Evolutionary conservation across 2,888 invertebrate genomes (phyloP).

Genomic region (Dorcus hopei): DNA sequence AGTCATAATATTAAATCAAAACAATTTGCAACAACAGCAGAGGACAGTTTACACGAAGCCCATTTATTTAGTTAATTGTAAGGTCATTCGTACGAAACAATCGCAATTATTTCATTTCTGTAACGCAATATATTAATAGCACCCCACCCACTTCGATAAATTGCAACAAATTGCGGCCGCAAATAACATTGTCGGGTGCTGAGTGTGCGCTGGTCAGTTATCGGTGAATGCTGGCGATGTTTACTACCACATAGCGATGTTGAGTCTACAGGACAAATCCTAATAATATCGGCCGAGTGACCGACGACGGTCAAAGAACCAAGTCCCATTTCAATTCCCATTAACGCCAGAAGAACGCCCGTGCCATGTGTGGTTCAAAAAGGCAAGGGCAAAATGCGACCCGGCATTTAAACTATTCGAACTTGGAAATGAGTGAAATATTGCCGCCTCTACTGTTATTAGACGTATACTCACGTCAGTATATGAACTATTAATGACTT

Average conservation of each 20-base stretch:
- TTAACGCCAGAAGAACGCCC: too few relatives aligned
- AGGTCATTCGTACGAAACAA: neutral
- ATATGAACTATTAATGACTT: too few relatives aligned
- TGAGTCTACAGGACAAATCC: slow-evolving; percentile 20
- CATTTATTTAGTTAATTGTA: neutral
- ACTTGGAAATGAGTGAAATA: too few relatives aligned
- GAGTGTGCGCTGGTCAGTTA: slow-evolving; percentile 24
- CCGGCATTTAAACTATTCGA: too few relatives aligned
- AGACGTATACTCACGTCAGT: too few relatives aligned
- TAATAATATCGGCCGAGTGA: slow-evolving; percentile 5
- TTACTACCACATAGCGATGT: slow-evolving; percentile 20
- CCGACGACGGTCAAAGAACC: neutral
- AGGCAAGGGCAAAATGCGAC: too few relatives aligned
- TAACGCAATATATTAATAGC: slow-evolving; percentile 20
- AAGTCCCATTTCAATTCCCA: too few relatives aligned
- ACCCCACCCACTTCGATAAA: slow-evolving; percentile 16
- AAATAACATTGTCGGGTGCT: slow-evolving; percentile 15
- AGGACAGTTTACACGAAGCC: too few relatives aligned
- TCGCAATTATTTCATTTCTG: slow-evolving; percentile 7
- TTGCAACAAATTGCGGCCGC: slow-evolving; percentile 15
- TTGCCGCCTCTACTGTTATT: too few relatives aligned
- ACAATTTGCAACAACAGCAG: too few relatives aligned
- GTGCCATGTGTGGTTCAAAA: too few relatives aligned
- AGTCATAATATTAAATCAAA: too few relatives aligned
- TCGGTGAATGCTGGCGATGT: slow-evolving; percentile 21